These are phyloP conservation scores for Ips typographus DNA, from an alignment of 1,140 invertebrate genomes.

Conservation along the genomic window DNA sequence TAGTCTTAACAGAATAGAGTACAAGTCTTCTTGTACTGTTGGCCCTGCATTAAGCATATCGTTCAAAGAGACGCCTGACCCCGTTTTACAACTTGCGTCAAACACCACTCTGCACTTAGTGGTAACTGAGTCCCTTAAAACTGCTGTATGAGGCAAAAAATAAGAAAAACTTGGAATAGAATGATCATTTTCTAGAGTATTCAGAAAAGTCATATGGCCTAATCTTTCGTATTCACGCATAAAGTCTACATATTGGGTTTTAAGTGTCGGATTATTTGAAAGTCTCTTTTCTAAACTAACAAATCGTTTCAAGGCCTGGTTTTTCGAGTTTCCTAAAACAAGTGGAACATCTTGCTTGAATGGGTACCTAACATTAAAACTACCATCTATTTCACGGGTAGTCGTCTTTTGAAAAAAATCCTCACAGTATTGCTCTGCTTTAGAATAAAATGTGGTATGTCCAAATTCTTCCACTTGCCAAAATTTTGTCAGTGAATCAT, in stretches of 20 bases:
- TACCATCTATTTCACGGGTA: conserved; percentile 2
- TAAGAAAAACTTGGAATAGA: conserved; percentile 25
- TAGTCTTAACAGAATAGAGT: conserved; percentile 41
- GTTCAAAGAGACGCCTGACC: conserved; percentile 50
- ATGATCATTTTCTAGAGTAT: conserved; percentile 6
- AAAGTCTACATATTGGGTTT: conserved; percentile 19
- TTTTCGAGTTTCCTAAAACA: conserved; percentile 22
- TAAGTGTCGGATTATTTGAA: conserved; percentile 3
- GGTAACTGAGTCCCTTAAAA: conserved; percentile 41
- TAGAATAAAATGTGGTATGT: conserved; percentile 10
- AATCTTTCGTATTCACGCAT: conserved; percentile 16
- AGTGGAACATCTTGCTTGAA: conserved; percentile 12
- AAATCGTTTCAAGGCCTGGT: conserved; percentile 20
- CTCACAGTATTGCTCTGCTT: conserved; percentile 19
- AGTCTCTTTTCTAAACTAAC: conserved; percentile 17
- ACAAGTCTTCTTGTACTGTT: conserved; percentile 42
- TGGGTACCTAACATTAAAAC: conserved; percentile 17
- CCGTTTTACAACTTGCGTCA: conserved; percentile 47
- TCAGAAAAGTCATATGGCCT: conserved; percentile 21
- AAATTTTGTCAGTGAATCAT: conserved; percentile 25
- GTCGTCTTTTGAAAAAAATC: conserved; percentile 17
- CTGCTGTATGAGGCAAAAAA: conserved; percentile 50
- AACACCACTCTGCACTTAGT: conserved; percentile 49
- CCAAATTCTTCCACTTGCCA: conserved; percentile 23
- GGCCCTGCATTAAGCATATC: conserved; percentile 31